A percentile compares a stretch with the other conserved stretches of the same genome.
Evolutionary conservation across 2,888 invertebrate species (phyloP).

Genomic region (Cremastinae sp.): DNA sequence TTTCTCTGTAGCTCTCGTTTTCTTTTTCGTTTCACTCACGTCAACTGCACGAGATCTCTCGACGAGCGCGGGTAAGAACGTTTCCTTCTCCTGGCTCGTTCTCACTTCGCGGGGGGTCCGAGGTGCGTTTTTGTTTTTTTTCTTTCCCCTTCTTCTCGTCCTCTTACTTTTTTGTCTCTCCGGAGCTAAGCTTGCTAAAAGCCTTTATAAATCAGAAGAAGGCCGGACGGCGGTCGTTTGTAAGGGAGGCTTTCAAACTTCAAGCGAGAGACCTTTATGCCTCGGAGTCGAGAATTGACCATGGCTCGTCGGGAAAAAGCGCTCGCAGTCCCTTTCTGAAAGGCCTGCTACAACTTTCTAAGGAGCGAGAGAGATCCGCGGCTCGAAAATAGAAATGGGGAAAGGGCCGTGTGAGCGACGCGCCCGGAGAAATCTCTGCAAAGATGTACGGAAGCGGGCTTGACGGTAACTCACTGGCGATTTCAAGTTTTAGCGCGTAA

Average conservation of each 20-base stretch:
- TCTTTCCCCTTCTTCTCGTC: conserved; percentile 36
- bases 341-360: conserved; percentile 8
- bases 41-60: conserved; percentile 60
- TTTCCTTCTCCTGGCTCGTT: conserved; percentile 48
- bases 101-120: conserved; percentile 61
- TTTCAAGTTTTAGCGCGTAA: conserved; percentile 54
- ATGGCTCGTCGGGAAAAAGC: conserved; percentile 25
- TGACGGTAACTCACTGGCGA: conserved; percentile 24
- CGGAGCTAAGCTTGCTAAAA: conserved; percentile 74
- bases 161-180: background rate
- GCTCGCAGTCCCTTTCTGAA: conserved; percentile 29
- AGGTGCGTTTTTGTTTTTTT: conserved; percentile 68
- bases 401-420: conserved; percentile 28
- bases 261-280: conserved; percentile 60
- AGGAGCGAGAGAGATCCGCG: background rate
- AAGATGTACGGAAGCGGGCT: conserved; percentile 14
- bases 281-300: conserved; percentile 59
- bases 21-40: conserved; percentile 58
- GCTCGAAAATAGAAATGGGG: conserved; percentile 1
- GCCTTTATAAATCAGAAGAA: conserved; percentile 79
- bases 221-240: conserved; percentile 73
- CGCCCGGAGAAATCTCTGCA: conserved; percentile 27
- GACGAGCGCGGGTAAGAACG: conserved; percentile 47
- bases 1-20: conserved; percentile 36
- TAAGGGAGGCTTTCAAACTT: conserved; percentile 70